These are phyloP conservation scores for Nycticryphes semicollaris DNA, from an alignment of 2,113 vertebrate species.

Conservation along the genomic window DNA sequence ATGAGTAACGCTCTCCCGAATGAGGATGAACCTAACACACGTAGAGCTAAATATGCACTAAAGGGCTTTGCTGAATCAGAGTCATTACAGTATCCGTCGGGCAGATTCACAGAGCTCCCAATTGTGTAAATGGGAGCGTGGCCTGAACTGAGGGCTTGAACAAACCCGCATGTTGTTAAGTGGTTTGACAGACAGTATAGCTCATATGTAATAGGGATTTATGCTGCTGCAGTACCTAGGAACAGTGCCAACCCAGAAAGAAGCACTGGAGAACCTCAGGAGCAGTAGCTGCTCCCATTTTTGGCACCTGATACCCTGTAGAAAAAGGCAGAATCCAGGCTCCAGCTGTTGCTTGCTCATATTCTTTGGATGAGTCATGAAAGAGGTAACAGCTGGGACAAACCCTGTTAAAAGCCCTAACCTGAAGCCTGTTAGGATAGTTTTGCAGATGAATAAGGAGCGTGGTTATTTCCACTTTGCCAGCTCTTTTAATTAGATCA, in stretches of 20 bases:
- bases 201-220: not conserved
- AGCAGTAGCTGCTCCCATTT: not conserved
- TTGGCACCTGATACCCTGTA: not conserved
- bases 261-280: not conserved
- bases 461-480: not conserved
- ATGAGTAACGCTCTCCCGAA: not conserved
- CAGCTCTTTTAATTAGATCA: not conserved
- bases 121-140: not conserved
- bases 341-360: constrained; percentile 3
- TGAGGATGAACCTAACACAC: not conserved
- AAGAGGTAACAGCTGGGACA: not conserved
- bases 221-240: not conserved
- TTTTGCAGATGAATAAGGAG: not conserved
- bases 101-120: not conserved
- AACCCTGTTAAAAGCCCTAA: not conserved
- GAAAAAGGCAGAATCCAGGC: not conserved
- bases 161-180: not conserved
- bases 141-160: not conserved
- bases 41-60: not conserved
- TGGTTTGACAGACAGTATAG: not conserved
- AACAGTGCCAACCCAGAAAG: not conserved
- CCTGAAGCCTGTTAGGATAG: not conserved
- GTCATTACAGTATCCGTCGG: not conserved
- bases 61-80: not conserved
- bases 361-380: not conserved